phyloP scores from a whole-genome alignment of 1,140 invertebrate genomes.

The Eriocheir sinensis region DNA sequence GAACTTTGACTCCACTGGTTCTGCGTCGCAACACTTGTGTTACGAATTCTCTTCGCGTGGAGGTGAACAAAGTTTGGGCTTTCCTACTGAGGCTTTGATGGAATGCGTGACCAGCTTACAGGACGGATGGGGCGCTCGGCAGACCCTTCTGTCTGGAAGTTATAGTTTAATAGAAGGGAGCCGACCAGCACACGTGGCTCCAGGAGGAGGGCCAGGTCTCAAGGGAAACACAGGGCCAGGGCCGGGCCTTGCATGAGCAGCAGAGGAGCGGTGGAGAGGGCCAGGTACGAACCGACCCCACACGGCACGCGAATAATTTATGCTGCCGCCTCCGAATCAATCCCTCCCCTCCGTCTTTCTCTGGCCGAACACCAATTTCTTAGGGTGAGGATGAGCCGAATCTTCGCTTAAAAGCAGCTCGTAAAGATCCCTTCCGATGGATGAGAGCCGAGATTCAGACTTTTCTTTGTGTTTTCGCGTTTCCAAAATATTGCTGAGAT shows the following conservation, averaged over 20 bases:
- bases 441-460: not conserved
- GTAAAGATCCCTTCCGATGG: not conserved
- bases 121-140: not conserved
- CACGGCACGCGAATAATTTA: slow-evolving; percentile 43
- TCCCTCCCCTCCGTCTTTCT: not conserved
- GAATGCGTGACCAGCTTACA: not conserved
- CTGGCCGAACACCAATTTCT: not conserved
- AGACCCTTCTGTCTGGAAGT: too few species aligned
- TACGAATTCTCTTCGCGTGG: not conserved
- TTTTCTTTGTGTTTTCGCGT: not conserved
- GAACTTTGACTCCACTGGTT: not conserved
- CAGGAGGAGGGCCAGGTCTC: not conserved
- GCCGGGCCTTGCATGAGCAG: not conserved
- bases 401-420: not conserved
- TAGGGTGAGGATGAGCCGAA: not conserved
- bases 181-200: not conserved
- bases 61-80: not conserved
- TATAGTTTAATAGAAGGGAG: too few species aligned
- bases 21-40: not conserved
- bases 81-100: not conserved
- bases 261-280: not conserved
- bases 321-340: slow-evolving; percentile 31
- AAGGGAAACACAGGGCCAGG: not conserved
- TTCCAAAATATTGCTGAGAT: not conserved
- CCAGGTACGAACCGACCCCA: not conserved